Percentiles rank a stretch among this genome's conserved stretches.
Conservation (phyloP, 92 coral and sea anemone species). For the Bergia puertoricense region DNA sequence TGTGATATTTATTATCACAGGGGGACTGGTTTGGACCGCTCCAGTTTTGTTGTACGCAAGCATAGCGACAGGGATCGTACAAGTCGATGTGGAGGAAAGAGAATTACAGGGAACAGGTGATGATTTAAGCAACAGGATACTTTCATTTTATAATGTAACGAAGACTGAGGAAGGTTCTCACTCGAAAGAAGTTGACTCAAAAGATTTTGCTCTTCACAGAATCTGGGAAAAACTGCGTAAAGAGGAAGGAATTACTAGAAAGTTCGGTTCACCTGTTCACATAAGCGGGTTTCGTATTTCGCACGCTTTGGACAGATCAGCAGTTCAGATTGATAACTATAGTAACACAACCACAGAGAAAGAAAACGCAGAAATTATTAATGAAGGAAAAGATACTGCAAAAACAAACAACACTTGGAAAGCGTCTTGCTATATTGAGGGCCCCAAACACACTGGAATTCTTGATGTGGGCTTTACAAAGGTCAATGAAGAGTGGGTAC, state of each 20-base stretch:
- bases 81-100: conserved; percentile 62
- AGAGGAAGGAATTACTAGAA: conserved; percentile 73
- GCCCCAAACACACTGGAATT: conserved; percentile 80
- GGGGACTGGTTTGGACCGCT: conserved; percentile 70
- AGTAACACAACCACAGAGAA: not conserved
- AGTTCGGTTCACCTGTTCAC: conserved; percentile 81
- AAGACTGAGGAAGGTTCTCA: conserved; percentile 29
- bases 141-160: conserved; percentile 57
- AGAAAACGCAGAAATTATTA: conserved; percentile 25
- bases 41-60: conserved; percentile 60
- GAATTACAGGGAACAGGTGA: conserved; percentile 47
- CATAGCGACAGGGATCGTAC: conserved; percentile 60
- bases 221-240: conserved; percentile 71
- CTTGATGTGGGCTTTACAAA: conserved; percentile 75
- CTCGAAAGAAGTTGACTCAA: conserved; percentile 57
- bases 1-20: conserved; percentile 62
- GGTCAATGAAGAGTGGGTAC: conserved; percentile 81
- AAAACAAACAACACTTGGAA: conserved; percentile 57
- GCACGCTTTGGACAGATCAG: conserved; percentile 17
- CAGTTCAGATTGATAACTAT: not conserved
- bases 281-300: conserved; percentile 73
- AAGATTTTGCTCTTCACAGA: conserved; percentile 60
- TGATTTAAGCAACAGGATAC: conserved; percentile 47
- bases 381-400: conserved; percentile 18
- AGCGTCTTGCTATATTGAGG: conserved; percentile 78